Base-by-base conservation (phyloP, 1,140 invertebrate species). In the Solenopsis invicta region DNA sequence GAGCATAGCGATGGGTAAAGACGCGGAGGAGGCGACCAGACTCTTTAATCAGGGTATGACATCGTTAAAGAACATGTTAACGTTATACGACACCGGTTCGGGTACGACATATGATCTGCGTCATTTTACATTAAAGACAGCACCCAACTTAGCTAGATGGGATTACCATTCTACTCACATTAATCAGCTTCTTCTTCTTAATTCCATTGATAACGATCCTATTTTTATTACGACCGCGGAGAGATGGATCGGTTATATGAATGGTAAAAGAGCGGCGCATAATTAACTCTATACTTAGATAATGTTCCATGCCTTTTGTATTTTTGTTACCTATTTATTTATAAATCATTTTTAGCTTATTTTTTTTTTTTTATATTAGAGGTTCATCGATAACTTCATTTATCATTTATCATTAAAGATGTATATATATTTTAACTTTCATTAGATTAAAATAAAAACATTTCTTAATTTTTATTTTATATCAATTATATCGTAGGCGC, bases 141-240 rank as follows among this genome's bases (percentile, higher is more conserved):
- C 99, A 45, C 99, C 99, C 0, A 99, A 99, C 95, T 96, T 98
- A 78, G 98, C 98, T 18, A 94, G 98, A 87, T 99, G 99, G 98
- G 99, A 99, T 94, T 99, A 99, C 94, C 99, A 99, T 95, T 98
- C 98, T 8, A 99, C 99, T 13, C 99, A 99, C 94, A 98, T 99
- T 34, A 99, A 99, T 96, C 99, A 99, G 92, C 96, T 99, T 45
- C 96, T 99, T 74, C 96, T 99, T 62, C 95, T 99, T 24, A 97
- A 97, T 71, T 98, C 98, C 0, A 97, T 99, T 61, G 98, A 99
- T 89, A 97, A 97, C 69, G 98, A 98, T 93, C 96, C 98, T 2
- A 96, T 99, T 85, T 97, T 99, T 89, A 96, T 97, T 41, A 97
- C 97, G 29, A 98, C 98, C 0, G 98, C 99, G 4, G 97, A 98